Percentiles rank a stretch among this genome's conserved stretches.
Conservation (phyloP, 2,888 invertebrate species). For the Erannis defoliaria region DNA sequence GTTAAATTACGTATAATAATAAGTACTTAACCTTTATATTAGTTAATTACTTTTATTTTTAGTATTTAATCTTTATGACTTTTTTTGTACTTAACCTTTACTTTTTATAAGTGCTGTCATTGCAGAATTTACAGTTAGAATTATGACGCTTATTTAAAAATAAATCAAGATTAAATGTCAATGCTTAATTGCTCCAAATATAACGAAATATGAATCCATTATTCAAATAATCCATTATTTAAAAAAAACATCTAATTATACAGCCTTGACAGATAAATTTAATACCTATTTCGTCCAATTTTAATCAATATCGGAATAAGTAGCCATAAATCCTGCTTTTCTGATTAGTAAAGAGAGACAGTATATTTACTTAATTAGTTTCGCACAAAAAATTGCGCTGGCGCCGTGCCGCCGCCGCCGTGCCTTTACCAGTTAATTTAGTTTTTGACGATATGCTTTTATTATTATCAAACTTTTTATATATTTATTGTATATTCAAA, state of each 20-base stretch:
- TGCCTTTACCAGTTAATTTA: too few relatives aligned
- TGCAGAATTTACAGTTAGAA: conserved; percentile 20
- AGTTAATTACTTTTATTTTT: too few relatives aligned
- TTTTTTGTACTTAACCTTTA: conserved; percentile 33
- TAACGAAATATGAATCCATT: not conserved
- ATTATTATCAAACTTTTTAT: too few relatives aligned
- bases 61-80: too few relatives aligned
- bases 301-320: not conserved
- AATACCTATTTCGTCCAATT: not conserved
- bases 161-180: conserved; percentile 25
- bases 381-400: too few relatives aligned
- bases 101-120: conserved; percentile 1
- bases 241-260: not conserved
- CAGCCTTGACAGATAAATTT: not conserved
- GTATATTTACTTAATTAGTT: too few relatives aligned
- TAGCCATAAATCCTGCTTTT: not conserved
- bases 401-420: too few relatives aligned
- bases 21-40: conserved; percentile 31
- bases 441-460: too few relatives aligned
- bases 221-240: not conserved
- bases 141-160: conserved; percentile 12
- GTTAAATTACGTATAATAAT: conserved; percentile 9
- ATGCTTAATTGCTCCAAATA: conserved; percentile 16
- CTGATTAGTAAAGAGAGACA: too few relatives aligned
- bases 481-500: too few relatives aligned